Conservation (phyloP, 2,888 invertebrate genomes). For the Eremobia ochroleuca region DNA sequence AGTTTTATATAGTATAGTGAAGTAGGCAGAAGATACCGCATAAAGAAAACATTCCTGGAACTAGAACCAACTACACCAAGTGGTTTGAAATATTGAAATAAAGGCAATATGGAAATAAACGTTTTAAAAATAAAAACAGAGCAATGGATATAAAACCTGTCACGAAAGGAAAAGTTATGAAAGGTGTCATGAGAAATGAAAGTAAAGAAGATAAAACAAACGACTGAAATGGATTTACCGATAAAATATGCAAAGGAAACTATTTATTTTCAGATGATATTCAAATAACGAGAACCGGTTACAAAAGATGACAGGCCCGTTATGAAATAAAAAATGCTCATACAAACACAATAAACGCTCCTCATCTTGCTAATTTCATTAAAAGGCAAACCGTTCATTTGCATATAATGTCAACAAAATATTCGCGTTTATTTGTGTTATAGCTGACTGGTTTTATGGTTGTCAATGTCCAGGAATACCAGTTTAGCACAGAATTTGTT, state of each 20-base stretch:
- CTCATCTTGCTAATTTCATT: constrained; percentile 31
- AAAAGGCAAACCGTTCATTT: constrained; percentile 14
- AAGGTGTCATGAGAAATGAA: constrained; percentile 53
- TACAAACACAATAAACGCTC: constrained; percentile 7
- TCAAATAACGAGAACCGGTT: constrained; percentile 22
- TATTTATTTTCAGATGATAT: constrained; percentile 34
- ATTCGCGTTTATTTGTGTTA: constrained; percentile 28
- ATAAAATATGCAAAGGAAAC: constrained; percentile 42
- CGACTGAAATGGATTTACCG: constrained; percentile 37
- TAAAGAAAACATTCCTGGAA: background rate
- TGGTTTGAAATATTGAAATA: background rate
- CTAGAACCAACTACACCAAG: background rate
- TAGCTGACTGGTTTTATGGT: constrained; percentile 39
- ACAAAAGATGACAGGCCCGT: constrained; percentile 16
- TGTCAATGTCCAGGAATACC: constrained; percentile 48
- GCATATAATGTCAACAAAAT: constrained; percentile 22
- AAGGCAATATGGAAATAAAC: constrained; percentile 5
- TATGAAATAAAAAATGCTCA: constrained; percentile 7
- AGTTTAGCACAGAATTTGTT: constrained; percentile 55
- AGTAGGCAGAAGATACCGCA: background rate
- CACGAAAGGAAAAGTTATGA: constrained; percentile 47
- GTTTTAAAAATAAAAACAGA: constrained; percentile 31
- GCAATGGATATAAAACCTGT: constrained; percentile 30
- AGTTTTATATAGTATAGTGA: no score
- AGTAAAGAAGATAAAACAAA: constrained; percentile 45